Percentiles rank a stretch among this genome's conserved stretches.
These are phyloP conservation scores for Drosophila mojavensis DNA, from an alignment of 1,140 invertebrate genomes.

Conservation along the genomic window DNA sequence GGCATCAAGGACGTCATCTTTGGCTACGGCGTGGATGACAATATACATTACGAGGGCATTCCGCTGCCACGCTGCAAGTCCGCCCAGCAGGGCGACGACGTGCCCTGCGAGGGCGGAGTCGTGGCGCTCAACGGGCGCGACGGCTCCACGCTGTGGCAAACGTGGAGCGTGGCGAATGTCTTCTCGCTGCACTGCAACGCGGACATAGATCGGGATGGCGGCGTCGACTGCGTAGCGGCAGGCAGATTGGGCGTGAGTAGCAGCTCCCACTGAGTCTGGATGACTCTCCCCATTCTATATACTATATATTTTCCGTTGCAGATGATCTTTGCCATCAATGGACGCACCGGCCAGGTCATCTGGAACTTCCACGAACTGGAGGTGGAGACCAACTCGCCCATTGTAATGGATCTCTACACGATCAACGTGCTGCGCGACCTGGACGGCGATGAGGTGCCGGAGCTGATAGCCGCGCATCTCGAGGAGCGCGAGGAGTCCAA, in stretches of 20 bases:
- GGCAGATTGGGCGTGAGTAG: slow-evolving; percentile 89
- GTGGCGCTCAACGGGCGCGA: slow-evolving; percentile 90
- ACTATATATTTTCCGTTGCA: slow-evolving; percentile 54
- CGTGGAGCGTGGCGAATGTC: slow-evolving; percentile 90
- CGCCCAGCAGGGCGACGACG: slow-evolving; percentile 71
- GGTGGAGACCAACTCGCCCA: slow-evolving; percentile 79
- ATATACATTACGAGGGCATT: slow-evolving; percentile 78
- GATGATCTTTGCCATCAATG: slow-evolving; percentile 89
- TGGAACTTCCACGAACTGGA: slow-evolving; percentile 87
- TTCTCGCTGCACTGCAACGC: slow-evolving; percentile 90
- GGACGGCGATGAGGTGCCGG: slow-evolving; percentile 89
- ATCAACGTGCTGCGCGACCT: slow-evolving; percentile 90
- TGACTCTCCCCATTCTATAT: too few relatives aligned
- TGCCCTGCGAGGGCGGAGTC: slow-evolving; percentile 90
- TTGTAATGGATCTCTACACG: slow-evolving; percentile 86
- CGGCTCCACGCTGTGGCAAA: slow-evolving; percentile 90
- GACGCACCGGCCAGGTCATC: slow-evolving; percentile 87
- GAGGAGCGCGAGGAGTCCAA: slow-evolving; percentile 84
- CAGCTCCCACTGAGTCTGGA: neutral
- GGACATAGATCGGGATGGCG: slow-evolving; percentile 89
- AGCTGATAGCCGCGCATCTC: slow-evolving; percentile 90
- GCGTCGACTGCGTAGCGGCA: slow-evolving; percentile 90
- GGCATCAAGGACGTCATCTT: slow-evolving; percentile 90
- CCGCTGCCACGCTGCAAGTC: slow-evolving; percentile 76
- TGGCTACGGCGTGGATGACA: slow-evolving; percentile 89